Evolutionary conservation across 2,797 vertebrate species (phyloP), one percentile per base, ranked within the genome.

Genomic region (Hozukius guyotensis): DNA sequence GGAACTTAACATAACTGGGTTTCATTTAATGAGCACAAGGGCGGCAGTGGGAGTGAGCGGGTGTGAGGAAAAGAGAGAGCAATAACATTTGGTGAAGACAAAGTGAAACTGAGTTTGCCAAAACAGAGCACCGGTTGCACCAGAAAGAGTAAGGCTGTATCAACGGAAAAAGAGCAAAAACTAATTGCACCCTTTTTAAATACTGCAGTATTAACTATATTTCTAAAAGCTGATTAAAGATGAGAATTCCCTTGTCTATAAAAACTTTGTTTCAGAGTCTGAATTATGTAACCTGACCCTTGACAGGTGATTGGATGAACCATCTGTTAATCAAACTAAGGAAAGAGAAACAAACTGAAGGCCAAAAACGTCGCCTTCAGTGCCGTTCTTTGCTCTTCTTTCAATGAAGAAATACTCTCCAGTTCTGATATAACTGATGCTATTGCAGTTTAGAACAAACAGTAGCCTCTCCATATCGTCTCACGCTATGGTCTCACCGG

Each of bases 11-110:
- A 78, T 70, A 72, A 73, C 24, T 34, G 20, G 75, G 65, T 71
- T 88, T 61, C 38, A 10, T 80, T 89, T 87, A 86, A 90, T 81
- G 81, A 87, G 85, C 62, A 76, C 57, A 32, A 34, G 20, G 29
- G 22, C 6, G 2, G 57, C 8, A 6, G 22, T 24, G 69, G 20
- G 57, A 68, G 32, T 25, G n/a, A 46, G 12, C 31, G 2, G n/a
- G 16, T 68, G 49, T 38, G 31, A 22, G 62, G 6, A 73, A 31
- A 9, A 60, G 24, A 22, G 49, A 29, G 59, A 64, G 18, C 4
- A 10, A 49, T 36, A 55, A 31, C 46, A 70, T 52, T 79, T 16
- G 27, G 20, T 4, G 24, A 52, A 49, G 11, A 61, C 10, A 12
- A 79, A 55, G 53, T 76, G n/a, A 81, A 77, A 63, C 4, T 3